Evolutionary conservation across 2,888 invertebrate species (phyloP).

Genomic region (Himalopsyche japonica): DNA sequence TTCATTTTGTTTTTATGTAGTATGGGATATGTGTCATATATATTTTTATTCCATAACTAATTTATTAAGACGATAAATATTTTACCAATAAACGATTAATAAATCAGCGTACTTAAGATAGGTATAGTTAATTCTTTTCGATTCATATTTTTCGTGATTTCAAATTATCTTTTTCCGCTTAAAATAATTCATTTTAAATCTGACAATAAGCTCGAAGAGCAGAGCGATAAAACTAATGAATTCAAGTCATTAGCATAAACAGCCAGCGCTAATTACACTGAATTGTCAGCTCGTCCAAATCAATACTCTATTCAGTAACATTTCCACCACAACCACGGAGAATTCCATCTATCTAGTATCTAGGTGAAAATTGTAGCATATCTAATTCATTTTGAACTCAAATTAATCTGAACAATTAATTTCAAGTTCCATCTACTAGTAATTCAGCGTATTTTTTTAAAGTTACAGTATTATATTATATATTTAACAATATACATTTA

Average conservation of each 20-base stretch:
- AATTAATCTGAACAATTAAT: no score
- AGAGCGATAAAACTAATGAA: neutral
- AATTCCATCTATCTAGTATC: neutral
- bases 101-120: no score
- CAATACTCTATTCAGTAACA: neutral
- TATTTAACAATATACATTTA: no score
- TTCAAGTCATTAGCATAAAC: neutral
- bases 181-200: neutral
- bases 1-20: no score
- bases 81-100: no score
- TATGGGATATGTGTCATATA: no score
- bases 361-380: neutral
- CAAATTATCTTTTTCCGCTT: neutral
- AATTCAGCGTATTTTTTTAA: no score
- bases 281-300: neutral
- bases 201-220: neutral
- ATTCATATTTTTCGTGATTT: neutral
- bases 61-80: no score
- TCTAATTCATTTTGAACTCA: neutral
- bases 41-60: no score
- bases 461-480: no score
- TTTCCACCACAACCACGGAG: neutral
- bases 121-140: no score
- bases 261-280: neutral
- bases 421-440: no score